Conservation (phyloP, 2,888 invertebrate genomes). For the Yponomeuta cagnagella region DNA sequence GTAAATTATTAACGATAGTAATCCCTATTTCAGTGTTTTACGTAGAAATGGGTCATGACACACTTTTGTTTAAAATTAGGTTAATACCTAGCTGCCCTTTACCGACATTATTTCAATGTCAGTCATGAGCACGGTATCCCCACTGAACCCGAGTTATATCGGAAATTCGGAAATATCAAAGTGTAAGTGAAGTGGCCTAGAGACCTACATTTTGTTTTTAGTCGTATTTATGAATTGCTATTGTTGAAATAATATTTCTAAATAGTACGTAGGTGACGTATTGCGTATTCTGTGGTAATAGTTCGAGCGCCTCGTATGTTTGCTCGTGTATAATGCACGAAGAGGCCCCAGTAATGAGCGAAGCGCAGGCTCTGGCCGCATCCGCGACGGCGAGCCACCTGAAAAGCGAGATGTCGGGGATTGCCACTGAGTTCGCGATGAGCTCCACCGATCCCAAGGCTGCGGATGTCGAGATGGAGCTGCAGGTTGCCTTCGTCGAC, state of each 20-base stretch:
- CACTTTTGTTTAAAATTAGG: conserved; percentile 56
- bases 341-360: conserved; percentile 81
- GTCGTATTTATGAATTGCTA: conserved; percentile 52
- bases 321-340: conserved; percentile 78
- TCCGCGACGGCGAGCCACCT: conserved; percentile 69
- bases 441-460: conserved; percentile 66
- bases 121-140: conserved; percentile 79
- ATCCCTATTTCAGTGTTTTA: conserved; percentile 16
- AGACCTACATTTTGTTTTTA: conserved; percentile 85
- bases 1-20: background rate
- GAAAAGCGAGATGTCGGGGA: conserved; percentile 60
- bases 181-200: conserved; percentile 91
- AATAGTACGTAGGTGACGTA: conserved; percentile 62
- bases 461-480: conserved; percentile 72
- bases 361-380: conserved; percentile 80
- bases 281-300: conserved; percentile 37
- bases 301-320: conserved; percentile 54
- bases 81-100: conserved; percentile 72
- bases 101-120: conserved; percentile 75
- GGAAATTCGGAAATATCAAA: conserved; percentile 84
- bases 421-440: conserved; percentile 63
- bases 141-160: conserved; percentile 83
- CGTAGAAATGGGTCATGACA: conserved; percentile 56
- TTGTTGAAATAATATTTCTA: conserved; percentile 76
- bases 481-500: conserved; percentile 78